These are phyloP conservation scores for Tamias sibiricus DNA, from an alignment of 2,113 vertebrate species.

Conservation along the genomic window DNA sequence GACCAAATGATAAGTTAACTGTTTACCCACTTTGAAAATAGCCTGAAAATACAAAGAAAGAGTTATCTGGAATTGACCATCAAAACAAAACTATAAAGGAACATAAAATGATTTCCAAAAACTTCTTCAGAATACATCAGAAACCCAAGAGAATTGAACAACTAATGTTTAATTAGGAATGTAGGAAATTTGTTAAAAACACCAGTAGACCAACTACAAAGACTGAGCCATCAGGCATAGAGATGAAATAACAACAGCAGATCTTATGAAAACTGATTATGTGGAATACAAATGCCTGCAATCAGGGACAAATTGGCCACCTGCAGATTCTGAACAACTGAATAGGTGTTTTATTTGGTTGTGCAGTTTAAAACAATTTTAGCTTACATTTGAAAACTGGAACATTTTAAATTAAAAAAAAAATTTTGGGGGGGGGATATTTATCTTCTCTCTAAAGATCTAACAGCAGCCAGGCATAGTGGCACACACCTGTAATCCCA, in stretches of 20 bases:
- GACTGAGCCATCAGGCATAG: conserved; percentile 4
- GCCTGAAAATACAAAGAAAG: not conserved
- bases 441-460: not conserved
- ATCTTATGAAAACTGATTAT: not conserved
- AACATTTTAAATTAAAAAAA: not conserved
- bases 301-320: conserved; percentile 51
- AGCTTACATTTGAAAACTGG: conserved; percentile 38
- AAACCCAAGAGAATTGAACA: not conserved
- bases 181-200: conserved; percentile 14
- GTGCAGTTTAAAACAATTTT: conserved; percentile 36
- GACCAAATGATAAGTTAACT: conserved; percentile 16
- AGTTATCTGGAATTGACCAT: not conserved
- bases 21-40: conserved; percentile 47
- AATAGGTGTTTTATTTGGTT: conserved; percentile 35
- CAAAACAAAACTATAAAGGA: not conserved
- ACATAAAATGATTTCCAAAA: conserved; percentile 39
- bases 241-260: conserved; percentile 11
- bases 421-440: not conserved
- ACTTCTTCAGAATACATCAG: not conserved
- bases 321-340: conserved; percentile 28
- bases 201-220: not conserved
- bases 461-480: not conserved
- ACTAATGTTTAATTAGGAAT: conserved; percentile 5
- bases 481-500: not conserved
- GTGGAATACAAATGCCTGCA: not conserved